phyloP scores from a whole-genome alignment of 2,113 vertebrate species.

The Dasypus novemcinctus region DNA sequence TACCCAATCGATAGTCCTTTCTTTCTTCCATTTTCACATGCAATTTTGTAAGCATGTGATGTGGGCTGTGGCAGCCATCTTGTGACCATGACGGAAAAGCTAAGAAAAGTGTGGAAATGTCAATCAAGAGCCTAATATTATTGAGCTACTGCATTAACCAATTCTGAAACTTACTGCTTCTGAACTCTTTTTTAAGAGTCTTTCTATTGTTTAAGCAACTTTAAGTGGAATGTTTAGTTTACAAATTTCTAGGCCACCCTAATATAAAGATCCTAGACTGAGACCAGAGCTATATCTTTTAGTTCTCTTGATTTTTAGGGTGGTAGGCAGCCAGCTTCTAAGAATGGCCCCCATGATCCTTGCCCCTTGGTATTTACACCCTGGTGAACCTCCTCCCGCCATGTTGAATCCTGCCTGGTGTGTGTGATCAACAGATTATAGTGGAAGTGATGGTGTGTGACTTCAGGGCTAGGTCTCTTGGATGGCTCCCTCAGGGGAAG shows the following conservation, averaged over 20 bases:
- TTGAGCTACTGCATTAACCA: background rate
- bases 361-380: background rate
- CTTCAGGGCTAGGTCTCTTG: background rate
- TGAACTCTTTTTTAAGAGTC: background rate
- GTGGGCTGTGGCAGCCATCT: background rate
- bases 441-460: background rate
- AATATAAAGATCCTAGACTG: background rate
- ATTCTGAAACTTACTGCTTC: background rate
- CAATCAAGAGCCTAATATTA: background rate
- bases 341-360: background rate
- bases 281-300: background rate
- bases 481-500: background rate
- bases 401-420: background rate
- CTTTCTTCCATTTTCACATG: background rate
- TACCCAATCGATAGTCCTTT: no score
- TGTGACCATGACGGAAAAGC: background rate
- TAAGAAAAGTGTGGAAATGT: background rate
- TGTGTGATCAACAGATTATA: background rate
- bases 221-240: background rate
- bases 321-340: background rate
- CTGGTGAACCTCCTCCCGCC: background rate
- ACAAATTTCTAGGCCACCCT: background rate
- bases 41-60: background rate
- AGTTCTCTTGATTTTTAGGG: background rate
- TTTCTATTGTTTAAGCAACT: background rate